Base-by-base conservation (phyloP, 2,797 vertebrate species). In the Chloroceryle inda region DNA sequence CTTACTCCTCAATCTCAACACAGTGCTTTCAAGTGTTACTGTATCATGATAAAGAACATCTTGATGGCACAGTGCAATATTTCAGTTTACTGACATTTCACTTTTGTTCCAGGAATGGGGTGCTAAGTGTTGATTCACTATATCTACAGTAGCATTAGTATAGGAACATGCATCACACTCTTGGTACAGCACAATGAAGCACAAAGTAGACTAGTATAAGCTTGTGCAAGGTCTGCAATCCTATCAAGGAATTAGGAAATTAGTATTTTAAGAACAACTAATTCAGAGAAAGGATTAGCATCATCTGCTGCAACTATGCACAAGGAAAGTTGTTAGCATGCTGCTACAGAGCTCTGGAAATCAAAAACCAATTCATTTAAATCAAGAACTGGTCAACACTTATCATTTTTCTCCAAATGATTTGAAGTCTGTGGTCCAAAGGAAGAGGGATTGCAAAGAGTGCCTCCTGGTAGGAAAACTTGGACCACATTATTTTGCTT, bases 351-450 rank as follows among this genome's bases (percentile, higher is more conserved):
- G 92, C 59, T 66, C 49, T 66, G 42, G 82, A 96, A 96, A 94
- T 73, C 86, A 97, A 97, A 98, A 98, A 99, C 97, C 98, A 98
- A 98, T 98, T 98, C 98, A 98, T 97, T 98, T 95, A 87, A 89
- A 92, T 62, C 23, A 95, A 91, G 79, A 95, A 87, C 56, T 59
- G 69, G 85, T 67, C 83, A 96, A 82, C 68, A 68, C 61, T 94
- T 92, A 81, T 85, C 10, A 89, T 90, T 93, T 88, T 89, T 79
- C 77, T 92, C 79, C 22, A 13, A 85, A 93, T 85, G n/a, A 85
- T 77, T 77, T 80, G 59, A 79, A 85, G 84, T 68, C 37, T 88
- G 80, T 62, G 61, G 68, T 96, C 88, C 71, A 63, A 94, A 90
- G 56, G 81, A 83, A 93, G 62, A 75, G n/a, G 23, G 64, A 67